Conservation (phyloP, 2,113 vertebrate genomes). For the Machaerirhynchus nigripectus region DNA sequence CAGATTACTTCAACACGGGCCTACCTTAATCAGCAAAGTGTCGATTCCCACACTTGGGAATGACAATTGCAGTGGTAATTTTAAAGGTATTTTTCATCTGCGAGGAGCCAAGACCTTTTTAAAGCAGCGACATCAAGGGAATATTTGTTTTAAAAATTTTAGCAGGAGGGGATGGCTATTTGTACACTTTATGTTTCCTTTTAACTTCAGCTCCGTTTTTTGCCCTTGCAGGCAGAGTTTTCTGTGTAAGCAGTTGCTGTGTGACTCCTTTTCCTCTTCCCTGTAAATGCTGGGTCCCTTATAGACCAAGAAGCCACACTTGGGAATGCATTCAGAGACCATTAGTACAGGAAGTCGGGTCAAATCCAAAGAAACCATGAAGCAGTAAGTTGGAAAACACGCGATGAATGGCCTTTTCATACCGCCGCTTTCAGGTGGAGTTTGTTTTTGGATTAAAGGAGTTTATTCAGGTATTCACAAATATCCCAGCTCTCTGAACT, state of each 20-base stretch:
- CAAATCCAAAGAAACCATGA: slow-evolving; percentile 68
- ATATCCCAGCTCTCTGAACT: slow-evolving; percentile 70
- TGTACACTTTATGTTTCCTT: slow-evolving; percentile 6
- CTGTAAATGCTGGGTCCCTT: slow-evolving; percentile 37
- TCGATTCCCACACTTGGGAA: slow-evolving; percentile 34
- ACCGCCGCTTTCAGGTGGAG: slow-evolving; percentile 71
- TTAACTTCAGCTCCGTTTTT: not conserved
- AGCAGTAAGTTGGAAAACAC: slow-evolving; percentile 64
- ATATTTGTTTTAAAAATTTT: slow-evolving; percentile 4
- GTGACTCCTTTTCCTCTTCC: slow-evolving; percentile 52
- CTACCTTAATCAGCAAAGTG: not conserved
- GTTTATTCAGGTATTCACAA: slow-evolving; percentile 80
- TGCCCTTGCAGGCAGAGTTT: not conserved
- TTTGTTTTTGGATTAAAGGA: slow-evolving; percentile 80
- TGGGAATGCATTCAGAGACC: slow-evolving; percentile 72
- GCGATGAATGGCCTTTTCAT: slow-evolving; percentile 76
- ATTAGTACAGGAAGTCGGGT: slow-evolving; percentile 73
- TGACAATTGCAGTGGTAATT: not conserved
- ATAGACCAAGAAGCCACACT: slow-evolving; percentile 61
- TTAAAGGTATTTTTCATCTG: not conserved
- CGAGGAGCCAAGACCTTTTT: not conserved
- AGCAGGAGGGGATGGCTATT: not conserved
- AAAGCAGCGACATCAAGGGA: not conserved
- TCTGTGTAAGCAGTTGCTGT: slow-evolving; percentile 37
- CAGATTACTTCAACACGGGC: not conserved